Percentiles rank a stretch among this genome's conserved stretches.
phyloP scores from a whole-genome alignment of 1,140 invertebrate genomes.

The Leptinotarsa lineolata region DNA sequence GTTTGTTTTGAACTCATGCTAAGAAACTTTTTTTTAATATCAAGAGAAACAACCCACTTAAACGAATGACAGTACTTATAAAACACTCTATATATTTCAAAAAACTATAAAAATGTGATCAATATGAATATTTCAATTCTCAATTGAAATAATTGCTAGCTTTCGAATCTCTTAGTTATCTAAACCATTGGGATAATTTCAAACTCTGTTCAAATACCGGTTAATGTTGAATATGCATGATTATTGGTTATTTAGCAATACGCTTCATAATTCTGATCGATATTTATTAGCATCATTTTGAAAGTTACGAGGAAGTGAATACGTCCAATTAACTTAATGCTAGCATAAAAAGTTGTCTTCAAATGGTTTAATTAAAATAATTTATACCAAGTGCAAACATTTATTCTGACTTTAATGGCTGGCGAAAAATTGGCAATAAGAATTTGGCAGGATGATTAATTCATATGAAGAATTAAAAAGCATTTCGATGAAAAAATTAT shows the following conservation, averaged over 20 bases:
- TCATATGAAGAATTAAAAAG: too few species aligned
- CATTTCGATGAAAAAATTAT: too few species aligned
- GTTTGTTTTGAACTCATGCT: too few species aligned
- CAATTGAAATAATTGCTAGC: not conserved
- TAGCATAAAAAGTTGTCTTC: constrained; percentile 1
- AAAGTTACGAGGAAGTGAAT: constrained; percentile 23
- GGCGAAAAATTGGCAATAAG: not conserved
- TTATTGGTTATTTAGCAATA: constrained; percentile 14
- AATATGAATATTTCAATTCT: too few species aligned
- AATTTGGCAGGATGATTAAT: too few species aligned
- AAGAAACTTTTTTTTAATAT: too few species aligned
- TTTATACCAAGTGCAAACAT: not conserved
- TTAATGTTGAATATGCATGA: constrained; percentile 15
- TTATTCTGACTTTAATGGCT: not conserved
- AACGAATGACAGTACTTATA: too few species aligned
- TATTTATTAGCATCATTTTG: constrained; percentile 3
- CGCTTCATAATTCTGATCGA: constrained; percentile 18
- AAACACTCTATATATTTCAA: too few species aligned
- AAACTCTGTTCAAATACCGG: constrained; percentile 5
- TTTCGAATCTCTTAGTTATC: constrained; percentile 7
- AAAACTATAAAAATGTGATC: too few species aligned
- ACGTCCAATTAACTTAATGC: not conserved
- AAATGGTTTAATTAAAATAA: not conserved
- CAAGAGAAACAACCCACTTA: too few species aligned
- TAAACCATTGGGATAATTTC: not conserved